Evolutionary conservation across 2,797 vertebrate genomes (phyloP), one percentile per base, ranked within the genome.

Genomic region (Ambastaia sidthimunki): DNA sequence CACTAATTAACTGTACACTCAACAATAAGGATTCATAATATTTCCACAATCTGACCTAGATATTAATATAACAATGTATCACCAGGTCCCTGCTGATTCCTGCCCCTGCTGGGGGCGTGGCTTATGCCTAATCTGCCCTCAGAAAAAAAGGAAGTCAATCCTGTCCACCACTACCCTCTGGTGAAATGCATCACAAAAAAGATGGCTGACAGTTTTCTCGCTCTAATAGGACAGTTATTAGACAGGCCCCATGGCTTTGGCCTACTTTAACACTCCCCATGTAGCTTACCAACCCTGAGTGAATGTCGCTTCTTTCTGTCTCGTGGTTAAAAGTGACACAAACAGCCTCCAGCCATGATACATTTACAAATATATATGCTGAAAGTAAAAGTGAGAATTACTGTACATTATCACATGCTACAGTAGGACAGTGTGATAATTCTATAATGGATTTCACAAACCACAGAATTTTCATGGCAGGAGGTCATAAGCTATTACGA

Each of bases 261-360:
- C 87, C 88, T 82, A 60, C 71, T 88, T 88, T 86, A 85, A 21
- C 55, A 82, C 78, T 82, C 76, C 76, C 68, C 21, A 50, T 74
- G 80, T 82, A 74, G 60, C 69, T 84, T 83, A 78, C 78, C 85
- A 87, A 84, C 86, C 78, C 83, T 82, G 74, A 85, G 81, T 88
- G 82, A 80, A 86, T 82, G 76, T 71, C 65, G 3, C 54, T 78
- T 73, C 74, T 70, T 63, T 52, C 47, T 25, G 48, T 76, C 71
- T 21, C 37, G 28, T 60, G 48, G 54, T 84, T 85, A 82, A 86
- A 80, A 82, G 76, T 44, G 60, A 69, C 78, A 83, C 47, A 28
- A 76, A 78, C 37, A 72, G 23, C 57, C 62, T 71, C 6, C 25
- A 75, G 67, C 48, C n/a, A 52, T 68, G 2, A 59, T 50, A 44